These are phyloP conservation scores for Pseudochirops corinnae DNA, from an alignment of 2,797 vertebrate species.

Conservation along the genomic window DNA sequence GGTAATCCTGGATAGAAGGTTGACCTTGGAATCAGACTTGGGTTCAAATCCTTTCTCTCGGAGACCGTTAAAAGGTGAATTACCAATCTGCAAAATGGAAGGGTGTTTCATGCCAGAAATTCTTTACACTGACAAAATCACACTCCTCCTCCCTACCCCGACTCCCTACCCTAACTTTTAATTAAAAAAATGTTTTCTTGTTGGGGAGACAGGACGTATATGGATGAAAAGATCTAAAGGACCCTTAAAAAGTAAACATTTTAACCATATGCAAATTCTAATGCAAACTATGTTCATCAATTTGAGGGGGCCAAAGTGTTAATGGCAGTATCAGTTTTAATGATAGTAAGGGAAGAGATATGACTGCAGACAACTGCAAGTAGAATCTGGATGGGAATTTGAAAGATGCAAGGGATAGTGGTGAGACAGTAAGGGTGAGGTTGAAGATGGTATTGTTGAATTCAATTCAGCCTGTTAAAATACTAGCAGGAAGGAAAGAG, in stretches of 20 bases:
- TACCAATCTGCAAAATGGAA: background rate
- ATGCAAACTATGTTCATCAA: background rate
- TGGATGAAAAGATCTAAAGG: background rate
- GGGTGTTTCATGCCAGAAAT: background rate
- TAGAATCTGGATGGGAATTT: constrained; percentile 18
- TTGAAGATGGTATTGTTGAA: constrained; percentile 17
- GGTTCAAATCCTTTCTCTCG: background rate
- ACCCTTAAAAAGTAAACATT: background rate
- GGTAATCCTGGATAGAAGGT: background rate
- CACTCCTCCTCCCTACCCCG: background rate
- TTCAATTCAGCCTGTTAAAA: background rate
- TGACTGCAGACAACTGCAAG: background rate
- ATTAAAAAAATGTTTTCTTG: background rate
- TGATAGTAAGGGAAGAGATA: background rate
- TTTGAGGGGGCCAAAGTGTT: background rate
- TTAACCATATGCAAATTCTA: background rate
- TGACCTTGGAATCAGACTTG: background rate
- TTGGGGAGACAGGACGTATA: background rate
- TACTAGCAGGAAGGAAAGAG: constrained; percentile 28
- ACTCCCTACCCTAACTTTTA: background rate
- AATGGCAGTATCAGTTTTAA: background rate
- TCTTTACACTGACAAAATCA: background rate
- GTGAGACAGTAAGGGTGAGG: background rate
- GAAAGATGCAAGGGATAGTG: constrained; percentile 4
- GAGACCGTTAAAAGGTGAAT: background rate